Conservation (phyloP, 2,113 vertebrate genomes). For the Cavia aperea region DNA sequence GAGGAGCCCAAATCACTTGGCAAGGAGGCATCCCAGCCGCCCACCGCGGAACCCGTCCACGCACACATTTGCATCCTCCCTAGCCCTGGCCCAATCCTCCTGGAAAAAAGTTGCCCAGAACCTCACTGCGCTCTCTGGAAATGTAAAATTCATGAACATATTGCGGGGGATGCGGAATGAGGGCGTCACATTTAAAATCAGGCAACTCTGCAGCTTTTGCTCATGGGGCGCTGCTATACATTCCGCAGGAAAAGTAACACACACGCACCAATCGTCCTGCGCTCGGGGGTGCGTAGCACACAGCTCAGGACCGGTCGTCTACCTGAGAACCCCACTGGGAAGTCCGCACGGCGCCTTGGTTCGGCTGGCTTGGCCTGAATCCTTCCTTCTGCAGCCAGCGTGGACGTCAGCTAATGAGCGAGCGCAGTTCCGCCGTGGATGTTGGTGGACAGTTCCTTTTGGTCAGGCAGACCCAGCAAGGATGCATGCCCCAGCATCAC, state of each 20-base stretch:
- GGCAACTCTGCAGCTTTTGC: not conserved
- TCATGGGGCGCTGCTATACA: not conserved
- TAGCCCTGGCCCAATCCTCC: not conserved
- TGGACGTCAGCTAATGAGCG: not conserved
- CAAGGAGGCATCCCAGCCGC: not conserved
- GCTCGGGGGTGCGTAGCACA: not conserved
- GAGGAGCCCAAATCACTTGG: accelerated
- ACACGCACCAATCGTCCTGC: too few species aligned
- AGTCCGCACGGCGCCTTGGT: not conserved
- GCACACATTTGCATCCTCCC: accelerated
- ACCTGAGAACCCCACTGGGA: not conserved
- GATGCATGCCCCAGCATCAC: accelerated
- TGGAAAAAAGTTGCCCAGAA: not conserved
- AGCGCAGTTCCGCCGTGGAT: not conserved
- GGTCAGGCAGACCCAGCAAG: not conserved
- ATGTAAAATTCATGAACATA: not conserved
- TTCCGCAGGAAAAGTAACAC: not conserved
- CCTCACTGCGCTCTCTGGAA: not conserved
- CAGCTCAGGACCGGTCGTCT: not conserved
- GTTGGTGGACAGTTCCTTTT: not conserved
- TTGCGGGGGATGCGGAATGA: not conserved
- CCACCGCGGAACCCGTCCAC: not conserved
- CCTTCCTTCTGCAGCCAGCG: not conserved
- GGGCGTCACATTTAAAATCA: not conserved
- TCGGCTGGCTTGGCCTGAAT: not conserved